These are phyloP conservation scores for Stenichneumon culpator DNA, from an alignment of 2,888 invertebrate genomes.

Conservation along the genomic window DNA sequence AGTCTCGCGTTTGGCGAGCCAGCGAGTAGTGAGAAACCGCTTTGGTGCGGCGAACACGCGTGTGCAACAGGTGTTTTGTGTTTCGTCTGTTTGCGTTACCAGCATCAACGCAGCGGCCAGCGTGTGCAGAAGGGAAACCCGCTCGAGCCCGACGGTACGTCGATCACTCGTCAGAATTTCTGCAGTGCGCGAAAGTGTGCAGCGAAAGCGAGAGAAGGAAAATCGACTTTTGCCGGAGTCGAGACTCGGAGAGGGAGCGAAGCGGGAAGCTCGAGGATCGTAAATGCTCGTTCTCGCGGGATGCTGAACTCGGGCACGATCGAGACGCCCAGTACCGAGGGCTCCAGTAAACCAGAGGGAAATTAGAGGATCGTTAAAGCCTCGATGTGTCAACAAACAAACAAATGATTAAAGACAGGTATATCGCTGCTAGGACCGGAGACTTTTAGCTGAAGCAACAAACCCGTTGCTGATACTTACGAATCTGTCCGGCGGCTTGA, in stretches of 20 bases:
- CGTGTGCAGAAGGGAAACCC: background rate
- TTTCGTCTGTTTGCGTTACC: conserved; percentile 46
- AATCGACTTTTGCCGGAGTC: conserved; percentile 4
- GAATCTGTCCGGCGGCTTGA: background rate
- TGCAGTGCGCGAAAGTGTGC: conserved; percentile 40
- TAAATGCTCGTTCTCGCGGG: conserved; percentile 24
- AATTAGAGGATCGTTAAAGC: conserved; percentile 32
- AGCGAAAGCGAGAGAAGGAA: conserved; percentile 28
- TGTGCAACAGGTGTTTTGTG: conserved; percentile 64
- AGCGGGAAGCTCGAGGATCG: conserved; percentile 35
- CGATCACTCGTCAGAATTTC: conserved; percentile 49
- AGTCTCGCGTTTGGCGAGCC: conserved; percentile 4
- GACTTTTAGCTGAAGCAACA: conserved; percentile 13
- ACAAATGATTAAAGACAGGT: conserved; percentile 39
- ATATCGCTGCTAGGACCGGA: conserved; percentile 1
- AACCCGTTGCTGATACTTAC: background rate
- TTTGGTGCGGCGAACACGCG: conserved; percentile 54
- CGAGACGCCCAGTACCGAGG: conserved; percentile 25
- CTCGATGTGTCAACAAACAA: conserved; percentile 41
- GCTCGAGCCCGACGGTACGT: conserved; percentile 1
- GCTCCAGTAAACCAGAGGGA: conserved; percentile 21
- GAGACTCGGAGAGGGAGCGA: conserved; percentile 20
- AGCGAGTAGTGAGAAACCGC: conserved; percentile 35
- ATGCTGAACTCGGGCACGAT: conserved; percentile 30
- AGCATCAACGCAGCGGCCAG: conserved; percentile 10